Evolutionary conservation across 2,888 invertebrate species (phyloP), one percentile per base, ranked within the genome.

Genomic region (Phymatocera aterrima): DNA sequence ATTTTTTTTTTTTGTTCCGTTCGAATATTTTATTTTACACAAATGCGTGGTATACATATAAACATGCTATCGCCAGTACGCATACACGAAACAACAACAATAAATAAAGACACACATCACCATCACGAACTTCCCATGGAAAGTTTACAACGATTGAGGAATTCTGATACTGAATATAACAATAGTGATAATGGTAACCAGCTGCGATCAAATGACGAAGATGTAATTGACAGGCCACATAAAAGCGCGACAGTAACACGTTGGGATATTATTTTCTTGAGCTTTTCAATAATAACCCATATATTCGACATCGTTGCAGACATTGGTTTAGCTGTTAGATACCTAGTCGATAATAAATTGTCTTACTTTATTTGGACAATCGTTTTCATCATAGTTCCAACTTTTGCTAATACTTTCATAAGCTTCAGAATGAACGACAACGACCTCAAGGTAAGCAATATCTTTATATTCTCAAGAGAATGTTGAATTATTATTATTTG

Each of bases 391-490:
- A 91, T 95, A 65, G 88, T 95, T 83, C 96, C 96, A 65, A 95
- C 96, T 0, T 91, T 96, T 81, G 93, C 96, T 37, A 96, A 95
- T 88, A 95, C 95, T 12, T 93, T 94, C 12, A 94, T 96, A 77
- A 96, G 95, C 74, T 92, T 94, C 82, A 91, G 94, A 89, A 96
- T 96, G 96, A 95, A 88, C 79, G 80, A 83, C 51, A 89, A 90
- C 83, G 89, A 90, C 82, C 79, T 83, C 75, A 81, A 89, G 88
- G 18, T 6, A 37, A n/a, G n/a, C n/a, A n/a, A n/a, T n/a, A n/a
- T n/a, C n/a, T n/a, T n/a, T n/a, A n/a, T n/a, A n/a, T n/a, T n/a
- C n/a, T n/a, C n/a, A n/a, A n/a, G n/a, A n/a, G n/a, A n/a, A n/a
- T n/a, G n/a, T n/a, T n/a, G n/a, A n/a, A n/a, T n/a, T n/a, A n/a